Evolutionary conservation across 2,113 vertebrate species (phyloP), one percentile per base, ranked within the genome.

Genomic region (Paraplagusia blochii): DNA sequence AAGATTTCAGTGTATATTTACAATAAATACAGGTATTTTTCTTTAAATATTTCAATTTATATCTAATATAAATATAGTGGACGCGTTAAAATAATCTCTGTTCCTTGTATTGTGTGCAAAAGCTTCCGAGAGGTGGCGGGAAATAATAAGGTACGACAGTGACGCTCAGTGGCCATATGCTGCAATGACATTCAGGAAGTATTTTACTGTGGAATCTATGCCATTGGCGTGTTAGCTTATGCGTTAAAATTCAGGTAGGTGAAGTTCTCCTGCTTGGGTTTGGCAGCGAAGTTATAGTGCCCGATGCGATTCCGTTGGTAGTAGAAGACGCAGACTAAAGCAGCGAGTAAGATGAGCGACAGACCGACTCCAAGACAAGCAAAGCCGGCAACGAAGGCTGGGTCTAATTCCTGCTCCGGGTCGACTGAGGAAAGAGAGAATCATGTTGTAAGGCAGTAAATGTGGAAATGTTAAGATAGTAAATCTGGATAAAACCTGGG

Each of bases 291-390:
- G 66, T 77, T 90, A 80, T 91, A 90, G 69, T 83, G 74, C 58
- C 89, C 89, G 3, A 90, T 85, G 54, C 87, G 88, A 40, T 87
- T 90, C 57, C 85, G 90, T n/a, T 90, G 88, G 67, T 71, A 87
- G 61, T 74, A 79, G 44, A 88, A 65, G 8, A 88, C 47, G 52
- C 74, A 79, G 36, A 62, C 12, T 6, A 83, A 76, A 15, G 63
- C 69, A 0, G 54, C 1, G 44, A 88, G 35, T 50, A 87, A 74
- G 77, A 76, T 50, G 53, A 88, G 65, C 0, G 52, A 17, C 55
- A 90, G 17, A 3, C 77, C 73, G 0, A 90, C 7, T 15, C 89
- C 91, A 1, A 92, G 80, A n/a, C 81, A 72, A 63, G 85, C 55
- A 43, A 89, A 13, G 33, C 86, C 86, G 1, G 74, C 39, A 0